A percentile compares a stretch with the other conserved stretches of the same genome.
phyloP scores from a whole-genome alignment of 2,888 invertebrate genomes.

The Criorhina ranunculi region DNA sequence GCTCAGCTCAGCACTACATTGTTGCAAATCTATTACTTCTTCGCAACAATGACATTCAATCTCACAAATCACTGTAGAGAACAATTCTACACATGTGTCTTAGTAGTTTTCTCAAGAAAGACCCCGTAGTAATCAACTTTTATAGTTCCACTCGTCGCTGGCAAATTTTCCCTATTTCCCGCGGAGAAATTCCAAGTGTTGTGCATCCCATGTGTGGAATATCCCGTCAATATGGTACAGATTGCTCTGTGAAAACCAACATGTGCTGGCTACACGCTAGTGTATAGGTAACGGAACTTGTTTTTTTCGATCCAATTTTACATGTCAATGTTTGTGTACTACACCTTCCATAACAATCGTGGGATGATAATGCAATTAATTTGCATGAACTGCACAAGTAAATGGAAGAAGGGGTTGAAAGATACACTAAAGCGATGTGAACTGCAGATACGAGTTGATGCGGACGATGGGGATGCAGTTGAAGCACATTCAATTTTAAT shows the following conservation, averaged over 20 bases:
- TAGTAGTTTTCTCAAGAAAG: conserved; percentile 6
- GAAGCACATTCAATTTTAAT: conserved; percentile 34
- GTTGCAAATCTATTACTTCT: background rate
- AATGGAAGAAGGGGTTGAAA: conserved; percentile 54
- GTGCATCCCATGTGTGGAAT: conserved; percentile 45
- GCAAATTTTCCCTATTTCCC: conserved; percentile 37
- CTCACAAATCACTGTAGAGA: background rate
- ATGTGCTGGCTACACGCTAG: conserved; percentile 45
- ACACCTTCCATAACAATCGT: conserved; percentile 52
- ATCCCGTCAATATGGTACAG: conserved; percentile 39
- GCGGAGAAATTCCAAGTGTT: conserved; percentile 38
- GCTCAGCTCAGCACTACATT: background rate
- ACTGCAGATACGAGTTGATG: conserved; percentile 31
- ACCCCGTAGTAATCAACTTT: conserved; percentile 48
- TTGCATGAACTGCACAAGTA: conserved; percentile 49
- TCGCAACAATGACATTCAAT: background rate
- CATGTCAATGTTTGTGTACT: conserved; percentile 20
- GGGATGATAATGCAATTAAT: conserved; percentile 72
- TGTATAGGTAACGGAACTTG: background rate
- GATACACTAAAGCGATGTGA: background rate
- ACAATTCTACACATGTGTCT: conserved; percentile 1
- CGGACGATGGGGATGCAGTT: background rate
- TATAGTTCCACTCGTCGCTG: conserved; percentile 17
- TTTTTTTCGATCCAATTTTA: conserved; percentile 33
- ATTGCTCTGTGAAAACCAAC: conserved; percentile 66